Evolutionary conservation across 2,797 vertebrate genomes (phyloP).

Genomic region (Pseudochirops cupreus): DNA sequence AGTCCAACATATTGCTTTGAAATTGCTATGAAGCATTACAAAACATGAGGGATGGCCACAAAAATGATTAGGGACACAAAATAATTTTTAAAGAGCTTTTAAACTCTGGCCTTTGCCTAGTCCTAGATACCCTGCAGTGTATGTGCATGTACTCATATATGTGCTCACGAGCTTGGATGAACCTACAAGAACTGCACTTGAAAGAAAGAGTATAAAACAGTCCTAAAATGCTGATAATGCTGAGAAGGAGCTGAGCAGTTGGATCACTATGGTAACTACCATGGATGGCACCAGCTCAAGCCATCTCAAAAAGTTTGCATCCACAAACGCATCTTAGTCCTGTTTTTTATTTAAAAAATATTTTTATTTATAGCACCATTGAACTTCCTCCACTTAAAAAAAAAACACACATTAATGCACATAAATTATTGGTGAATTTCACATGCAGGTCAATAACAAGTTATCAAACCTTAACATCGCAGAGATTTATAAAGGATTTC

Average conservation of each 20-base stretch:
- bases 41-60: not conserved
- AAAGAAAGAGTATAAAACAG: not conserved
- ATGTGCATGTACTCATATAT: not conserved
- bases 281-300: not conserved
- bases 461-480: slow-evolving; percentile 51
- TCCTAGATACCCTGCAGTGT: not conserved
- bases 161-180: not conserved
- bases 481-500: slow-evolving; percentile 50
- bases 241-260: not conserved
- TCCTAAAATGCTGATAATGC: not conserved
- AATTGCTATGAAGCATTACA: not conserved
- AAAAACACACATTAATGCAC: slow-evolving; percentile 53
- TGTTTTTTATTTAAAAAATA: slow-evolving; percentile 69
- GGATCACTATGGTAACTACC: not conserved
- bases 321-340: slow-evolving; percentile 23
- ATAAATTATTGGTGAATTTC: slow-evolving; percentile 47
- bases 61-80: not conserved
- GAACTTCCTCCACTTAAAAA: slow-evolving; percentile 68
- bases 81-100: not conserved
- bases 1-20: not conserved
- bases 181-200: not conserved
- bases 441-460: slow-evolving; percentile 62
- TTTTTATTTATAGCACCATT: slow-evolving; percentile 82
- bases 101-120: not conserved
- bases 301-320: not conserved